Evolutionary conservation across 2,888 invertebrate species (phyloP), one percentile per base, ranked within the genome.

Genomic region (Nemotelus nigrinus): DNA sequence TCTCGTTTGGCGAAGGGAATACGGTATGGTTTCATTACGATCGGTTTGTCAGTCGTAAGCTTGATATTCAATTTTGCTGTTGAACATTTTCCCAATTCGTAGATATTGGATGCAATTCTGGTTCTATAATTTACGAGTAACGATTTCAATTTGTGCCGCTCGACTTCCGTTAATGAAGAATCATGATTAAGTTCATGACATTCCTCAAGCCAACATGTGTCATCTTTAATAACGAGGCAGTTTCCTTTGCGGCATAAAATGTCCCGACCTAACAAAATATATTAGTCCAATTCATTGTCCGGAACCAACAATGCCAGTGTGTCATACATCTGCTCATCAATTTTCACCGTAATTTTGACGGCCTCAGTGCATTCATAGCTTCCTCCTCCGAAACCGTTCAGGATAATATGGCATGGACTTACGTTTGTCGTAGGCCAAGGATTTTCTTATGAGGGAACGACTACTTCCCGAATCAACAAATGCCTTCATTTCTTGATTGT

Each of bases 301-400:
- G 79, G 75, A 1, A 80, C 44, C 3, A 80, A 64, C 63, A 80
- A 8, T 45, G 77, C 79, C 1, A 55, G n/a, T n/a, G n/a, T 68
- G 8, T 58, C 64, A n/a, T 74, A 53, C n/a, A 4, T 44, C 10
- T 71, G 55, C 10, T 77, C 45, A 75, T 80, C 80, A 43, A 80
- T 77, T 6, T 72, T 60, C 6, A 80, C 25, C n/a, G 55, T 53
- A 25, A 58, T 77, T 45, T 43, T 63, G n/a, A 80, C 50, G 72
- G 77, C 79, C 41, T 67, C 63, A 2, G 48, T 77, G 48, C 79
- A 79, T 41, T 72, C 8, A 48, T 70, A 76, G 68, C 6, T 44
- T 10, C 63, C n/a, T 6, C 50, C 64, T 39, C 50, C 50, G 57
- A 68, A 67, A 4, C 67, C 67, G 3, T 67, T 67, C 67, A 67